Percentiles rank a stretch among this genome's conserved stretches.
phyloP scores from a whole-genome alignment of 2,113 vertebrate genomes.

The Neopipo cinnamomea region DNA sequence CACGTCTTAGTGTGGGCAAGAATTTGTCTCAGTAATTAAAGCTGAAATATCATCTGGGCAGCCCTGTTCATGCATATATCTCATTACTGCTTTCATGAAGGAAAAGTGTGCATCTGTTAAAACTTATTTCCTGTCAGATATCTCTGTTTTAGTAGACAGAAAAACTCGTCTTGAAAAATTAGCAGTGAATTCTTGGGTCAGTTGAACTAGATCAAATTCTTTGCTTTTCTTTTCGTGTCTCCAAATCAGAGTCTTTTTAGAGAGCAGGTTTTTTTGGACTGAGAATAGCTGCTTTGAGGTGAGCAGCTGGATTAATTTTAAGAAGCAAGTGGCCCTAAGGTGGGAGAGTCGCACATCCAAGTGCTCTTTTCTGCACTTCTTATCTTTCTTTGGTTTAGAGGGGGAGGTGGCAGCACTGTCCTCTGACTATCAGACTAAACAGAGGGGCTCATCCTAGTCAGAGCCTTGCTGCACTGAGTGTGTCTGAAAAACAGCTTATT shows the following conservation, averaged over 20 bases:
- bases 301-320: background rate
- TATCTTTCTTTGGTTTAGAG: background rate
- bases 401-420: background rate
- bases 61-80: background rate
- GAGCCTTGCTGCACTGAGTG: background rate
- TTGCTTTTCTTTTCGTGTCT: background rate
- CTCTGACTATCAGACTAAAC: background rate
- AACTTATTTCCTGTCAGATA: background rate
- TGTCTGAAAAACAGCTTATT: background rate
- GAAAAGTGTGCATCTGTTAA: background rate
- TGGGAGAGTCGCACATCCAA: background rate
- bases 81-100: accelerated
- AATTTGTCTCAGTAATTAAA: background rate
- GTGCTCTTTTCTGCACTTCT: background rate
- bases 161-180: background rate
- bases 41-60: background rate
- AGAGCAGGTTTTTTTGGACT: background rate
- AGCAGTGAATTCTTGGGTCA: background rate
- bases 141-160: background rate
- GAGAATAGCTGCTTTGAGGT: background rate
- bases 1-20: background rate
- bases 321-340: background rate
- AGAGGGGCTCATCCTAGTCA: background rate
- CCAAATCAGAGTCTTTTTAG: background rate
- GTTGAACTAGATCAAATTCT: background rate